Evolutionary conservation across 2,888 invertebrate genomes (phyloP).

Genomic region (Cheiracanthium punctorium): DNA sequence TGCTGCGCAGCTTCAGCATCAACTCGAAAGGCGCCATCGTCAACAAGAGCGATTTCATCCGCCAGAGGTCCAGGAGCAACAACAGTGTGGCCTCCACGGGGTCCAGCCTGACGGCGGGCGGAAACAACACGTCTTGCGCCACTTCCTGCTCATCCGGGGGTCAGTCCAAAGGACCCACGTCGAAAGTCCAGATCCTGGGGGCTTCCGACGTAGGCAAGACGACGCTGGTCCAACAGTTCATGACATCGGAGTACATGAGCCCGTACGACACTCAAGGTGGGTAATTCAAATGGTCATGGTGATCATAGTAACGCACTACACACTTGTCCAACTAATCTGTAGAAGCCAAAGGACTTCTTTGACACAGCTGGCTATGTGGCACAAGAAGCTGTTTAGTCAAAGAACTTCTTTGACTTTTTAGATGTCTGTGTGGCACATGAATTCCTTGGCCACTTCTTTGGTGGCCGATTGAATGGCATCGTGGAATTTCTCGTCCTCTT

Average conservation of each 20-base stretch:
- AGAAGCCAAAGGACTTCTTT: too few relatives aligned
- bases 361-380: too few relatives aligned
- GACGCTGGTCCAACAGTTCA: conserved; percentile 83
- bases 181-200: conserved; percentile 81
- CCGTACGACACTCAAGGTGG: conserved; percentile 78
- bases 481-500: too few relatives aligned
- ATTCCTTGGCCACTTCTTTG: too few relatives aligned
- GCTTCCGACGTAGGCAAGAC: conserved; percentile 83
- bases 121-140: conserved; percentile 63
- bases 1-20: conserved; percentile 94
- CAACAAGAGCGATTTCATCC: conserved; percentile 88
- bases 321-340: too few relatives aligned
- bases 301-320: too few relatives aligned
- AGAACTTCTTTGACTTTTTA: too few relatives aligned
- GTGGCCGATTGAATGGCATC: too few relatives aligned
- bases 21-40: conserved; percentile 90
- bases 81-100: conserved; percentile 86
- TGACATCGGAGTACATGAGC: conserved; percentile 83
- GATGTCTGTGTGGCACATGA: too few relatives aligned
- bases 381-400: too few relatives aligned
- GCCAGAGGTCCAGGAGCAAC: conserved; percentile 85
- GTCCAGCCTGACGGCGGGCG: conserved; percentile 30
- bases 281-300: background rate
- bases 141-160: conserved; percentile 56
- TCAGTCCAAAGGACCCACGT: conserved; percentile 30